Base-by-base conservation (phyloP, 2,888 invertebrate genomes). In the Harpalus rubripes region DNA sequence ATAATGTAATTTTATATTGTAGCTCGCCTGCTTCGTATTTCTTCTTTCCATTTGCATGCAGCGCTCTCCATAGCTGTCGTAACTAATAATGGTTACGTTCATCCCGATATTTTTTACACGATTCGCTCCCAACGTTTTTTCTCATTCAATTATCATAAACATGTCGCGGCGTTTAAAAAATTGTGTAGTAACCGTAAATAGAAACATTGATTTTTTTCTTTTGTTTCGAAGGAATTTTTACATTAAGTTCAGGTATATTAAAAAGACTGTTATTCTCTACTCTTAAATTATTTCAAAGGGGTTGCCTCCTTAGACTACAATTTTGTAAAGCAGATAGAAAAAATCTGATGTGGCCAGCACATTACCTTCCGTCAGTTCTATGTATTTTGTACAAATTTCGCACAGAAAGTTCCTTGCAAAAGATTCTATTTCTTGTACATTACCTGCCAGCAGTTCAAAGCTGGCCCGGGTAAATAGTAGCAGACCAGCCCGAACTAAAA, bases 91-190 rank as follows among this genome's bases (percentile, higher is more conserved):
- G 83, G 83, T 74, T 74, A 58, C 74, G 74, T 59, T 59, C 59
- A 74, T 74, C 22, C 74, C 59, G 58, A 59, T 58, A 59, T 74
- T 83, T 72, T 83, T 83, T 83, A 83, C 76, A 41, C 59, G 74
- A 83, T 90, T 89, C 90, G 87, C 88, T 89, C 89, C 72, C 72
- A 74, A 74, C 90, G 89, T 90, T 88, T 90, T 90, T 90, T 89
- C 89, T 90, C 88, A 88, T 90, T 90, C 90, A 91, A 91, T 91
- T 91, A 91, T 89, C 91, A 90, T 91, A 91, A 91, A 91, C 88
- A 91, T 91, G 91, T 90, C 90, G 39, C 74, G 83, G 44, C 76
- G n/a, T 59, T 63, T 83, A 72, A 83, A 76, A 83, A 83, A 83
- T 76, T 74, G 76, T 83, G 76, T 83, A 63, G 83, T 76, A 74